Conservation (phyloP, 1,140 invertebrate genomes). For the Onthophagus taurus region DNA sequence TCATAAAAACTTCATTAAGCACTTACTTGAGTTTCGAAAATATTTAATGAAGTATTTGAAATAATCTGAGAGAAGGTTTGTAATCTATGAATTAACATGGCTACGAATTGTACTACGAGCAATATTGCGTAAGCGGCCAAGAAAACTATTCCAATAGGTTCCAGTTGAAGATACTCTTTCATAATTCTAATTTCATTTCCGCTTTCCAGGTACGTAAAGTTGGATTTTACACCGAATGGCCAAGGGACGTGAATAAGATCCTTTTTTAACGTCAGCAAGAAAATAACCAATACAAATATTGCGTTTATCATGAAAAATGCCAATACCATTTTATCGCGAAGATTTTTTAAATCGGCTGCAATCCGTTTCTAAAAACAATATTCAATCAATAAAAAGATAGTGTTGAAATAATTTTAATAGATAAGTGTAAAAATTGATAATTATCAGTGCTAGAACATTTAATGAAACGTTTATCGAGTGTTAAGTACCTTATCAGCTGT, state of each 20-base stretch:
- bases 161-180: conserved; percentile 52
- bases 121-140: conserved; percentile 62
- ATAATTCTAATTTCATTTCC: conserved; percentile 37
- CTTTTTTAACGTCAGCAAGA: conserved; percentile 70
- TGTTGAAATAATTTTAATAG: background rate
- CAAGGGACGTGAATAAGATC: conserved; percentile 59
- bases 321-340: conserved; percentile 64
- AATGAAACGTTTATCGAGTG: too few relatives aligned
- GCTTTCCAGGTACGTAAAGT: conserved; percentile 48
- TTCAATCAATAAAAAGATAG: too few relatives aligned
- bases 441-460: background rate
- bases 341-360: conserved; percentile 48
- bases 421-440: background rate
- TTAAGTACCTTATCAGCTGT: conserved; percentile 40
- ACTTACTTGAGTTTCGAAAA: conserved; percentile 27
- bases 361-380: conserved; percentile 48
- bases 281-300: conserved; percentile 70
- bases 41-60: conserved; percentile 51
- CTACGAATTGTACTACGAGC: conserved; percentile 68
- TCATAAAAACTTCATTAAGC: background rate
- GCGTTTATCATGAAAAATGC: conserved; percentile 79
- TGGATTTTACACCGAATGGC: conserved; percentile 57
- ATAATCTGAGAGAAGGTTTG: conserved; percentile 76
- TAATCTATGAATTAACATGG: conserved; percentile 79
- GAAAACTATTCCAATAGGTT: conserved; percentile 70